These are phyloP conservation scores for Sebastes paucispinis DNA, from an alignment of 2,797 vertebrate species.

Conservation along the genomic window DNA sequence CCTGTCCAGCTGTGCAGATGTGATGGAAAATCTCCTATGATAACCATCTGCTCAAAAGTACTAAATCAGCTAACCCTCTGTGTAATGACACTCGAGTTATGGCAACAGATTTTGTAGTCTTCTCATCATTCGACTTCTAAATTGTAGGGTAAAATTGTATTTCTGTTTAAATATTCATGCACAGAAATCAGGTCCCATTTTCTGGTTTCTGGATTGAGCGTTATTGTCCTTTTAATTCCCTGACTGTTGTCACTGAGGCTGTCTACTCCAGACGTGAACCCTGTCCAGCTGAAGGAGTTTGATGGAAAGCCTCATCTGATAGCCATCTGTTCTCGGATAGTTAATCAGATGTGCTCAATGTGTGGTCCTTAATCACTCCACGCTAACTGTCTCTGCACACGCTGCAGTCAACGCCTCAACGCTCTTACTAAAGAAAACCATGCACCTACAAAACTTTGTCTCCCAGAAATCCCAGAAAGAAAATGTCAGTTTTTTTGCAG, in stretches of 20 bases:
- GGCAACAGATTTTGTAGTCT: neutral
- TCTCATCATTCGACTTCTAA: neutral
- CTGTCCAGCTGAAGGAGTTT: slow-evolving; percentile 60
- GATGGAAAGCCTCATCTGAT: slow-evolving; percentile 76
- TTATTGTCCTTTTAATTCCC: slow-evolving; percentile 40
- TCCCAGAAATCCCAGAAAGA: neutral
- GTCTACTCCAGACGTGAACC: slow-evolving; percentile 54
- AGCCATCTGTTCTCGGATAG: slow-evolving; percentile 76
- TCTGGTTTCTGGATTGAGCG: neutral
- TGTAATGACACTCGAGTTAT: slow-evolving; percentile 2
- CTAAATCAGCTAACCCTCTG: slow-evolving; percentile 14
- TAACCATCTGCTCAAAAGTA: slow-evolving; percentile 20
- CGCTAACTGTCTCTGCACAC: slow-evolving; percentile 35
- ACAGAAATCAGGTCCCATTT: neutral
- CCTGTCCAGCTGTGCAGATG: slow-evolving; percentile 24
- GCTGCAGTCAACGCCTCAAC: slow-evolving; percentile 10
- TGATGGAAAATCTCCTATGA: slow-evolving; percentile 18
- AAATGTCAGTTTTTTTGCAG: neutral
- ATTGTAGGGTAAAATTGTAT: neutral
- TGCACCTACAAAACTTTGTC: slow-evolving; percentile 14
- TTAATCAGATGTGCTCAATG: slow-evolving; percentile 69
- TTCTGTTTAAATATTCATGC: neutral
- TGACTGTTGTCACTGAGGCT: slow-evolving; percentile 13
- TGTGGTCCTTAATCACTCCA: slow-evolving; percentile 68
- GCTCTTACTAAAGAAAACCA: neutral